Percentiles rank a stretch among this genome's conserved stretches.
phyloP scores from a whole-genome alignment of 2,113 vertebrate species.

The Phylloscopus trochiloides region DNA sequence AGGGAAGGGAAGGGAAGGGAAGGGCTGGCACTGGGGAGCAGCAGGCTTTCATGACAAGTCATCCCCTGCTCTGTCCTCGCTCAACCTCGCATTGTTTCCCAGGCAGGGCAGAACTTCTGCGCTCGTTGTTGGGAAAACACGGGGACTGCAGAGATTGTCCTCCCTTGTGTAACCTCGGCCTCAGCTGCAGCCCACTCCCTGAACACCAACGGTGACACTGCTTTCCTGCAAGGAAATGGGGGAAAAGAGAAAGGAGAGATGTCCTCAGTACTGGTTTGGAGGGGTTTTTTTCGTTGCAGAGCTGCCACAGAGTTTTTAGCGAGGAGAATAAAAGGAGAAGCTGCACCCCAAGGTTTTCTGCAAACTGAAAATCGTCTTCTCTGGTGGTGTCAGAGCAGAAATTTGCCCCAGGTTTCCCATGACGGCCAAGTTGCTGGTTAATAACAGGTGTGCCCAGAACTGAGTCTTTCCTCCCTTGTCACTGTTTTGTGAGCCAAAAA shows the following conservation, averaged over 20 bases:
- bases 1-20: not conserved
- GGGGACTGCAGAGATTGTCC: not conserved
- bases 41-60: slow-evolving; percentile 21
- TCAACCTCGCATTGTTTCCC: slow-evolving; percentile 51
- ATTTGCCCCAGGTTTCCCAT: not conserved
- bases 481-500: not conserved
- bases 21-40: not conserved
- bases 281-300: not conserved
- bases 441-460: rapidly evolving
- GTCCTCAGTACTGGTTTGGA: not conserved
- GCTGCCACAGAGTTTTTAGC: not conserved
- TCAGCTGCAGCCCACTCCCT: not conserved
- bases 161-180: slow-evolving; percentile 16
- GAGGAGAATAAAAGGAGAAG: not conserved
- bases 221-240: not conserved
- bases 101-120: slow-evolving; percentile 37
- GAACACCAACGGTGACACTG: not conserved
- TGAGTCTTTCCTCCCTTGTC: not conserved
- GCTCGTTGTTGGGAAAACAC: slow-evolving; percentile 2
- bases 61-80: slow-evolving; percentile 38
- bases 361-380: not conserved
- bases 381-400: not conserved
- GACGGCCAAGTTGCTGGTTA: not conserved
- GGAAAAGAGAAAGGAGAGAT: not conserved
- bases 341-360: not conserved